phyloP scores from a whole-genome alignment of 2,888 invertebrate species.

The Macrosiphum euphorbiae region DNA sequence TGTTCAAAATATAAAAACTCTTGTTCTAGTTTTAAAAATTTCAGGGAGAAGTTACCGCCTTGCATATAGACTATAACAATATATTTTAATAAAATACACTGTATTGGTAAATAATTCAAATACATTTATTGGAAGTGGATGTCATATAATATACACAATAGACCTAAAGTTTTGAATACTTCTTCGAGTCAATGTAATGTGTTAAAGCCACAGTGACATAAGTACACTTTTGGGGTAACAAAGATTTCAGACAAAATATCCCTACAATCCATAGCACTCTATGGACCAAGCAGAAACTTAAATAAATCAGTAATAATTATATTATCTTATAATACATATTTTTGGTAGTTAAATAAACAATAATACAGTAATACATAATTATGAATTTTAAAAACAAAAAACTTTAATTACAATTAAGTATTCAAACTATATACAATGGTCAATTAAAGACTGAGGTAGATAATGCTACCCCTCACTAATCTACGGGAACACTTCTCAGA shows the following conservation, averaged over 20 bases:
- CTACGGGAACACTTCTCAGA: neutral
- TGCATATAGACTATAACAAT: neutral
- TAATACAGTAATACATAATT: neutral
- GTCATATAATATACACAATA: neutral
- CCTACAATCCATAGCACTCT: neutral
- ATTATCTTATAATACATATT: neutral
- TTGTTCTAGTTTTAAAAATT: no score
- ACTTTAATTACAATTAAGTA: neutral
- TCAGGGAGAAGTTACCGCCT: no score
- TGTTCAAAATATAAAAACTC: no score
- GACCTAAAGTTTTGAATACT: neutral
- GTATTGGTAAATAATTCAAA: neutral
- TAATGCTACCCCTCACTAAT: neutral
- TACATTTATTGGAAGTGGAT: neutral
- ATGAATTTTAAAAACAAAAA: constrained; percentile 4
- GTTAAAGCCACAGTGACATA: neutral
- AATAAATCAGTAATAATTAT: neutral
- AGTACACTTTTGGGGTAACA: neutral
- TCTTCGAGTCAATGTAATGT: neutral
- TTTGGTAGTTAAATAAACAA: constrained; percentile 8
- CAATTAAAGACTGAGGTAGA: constrained; percentile 9
- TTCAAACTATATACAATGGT: neutral
- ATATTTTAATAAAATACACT: neutral
- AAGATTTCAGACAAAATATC: neutral
- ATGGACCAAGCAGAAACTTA: neutral